phyloP scores from a whole-genome alignment of 2,888 invertebrate genomes.

The Halocaridina rubra region DNA sequence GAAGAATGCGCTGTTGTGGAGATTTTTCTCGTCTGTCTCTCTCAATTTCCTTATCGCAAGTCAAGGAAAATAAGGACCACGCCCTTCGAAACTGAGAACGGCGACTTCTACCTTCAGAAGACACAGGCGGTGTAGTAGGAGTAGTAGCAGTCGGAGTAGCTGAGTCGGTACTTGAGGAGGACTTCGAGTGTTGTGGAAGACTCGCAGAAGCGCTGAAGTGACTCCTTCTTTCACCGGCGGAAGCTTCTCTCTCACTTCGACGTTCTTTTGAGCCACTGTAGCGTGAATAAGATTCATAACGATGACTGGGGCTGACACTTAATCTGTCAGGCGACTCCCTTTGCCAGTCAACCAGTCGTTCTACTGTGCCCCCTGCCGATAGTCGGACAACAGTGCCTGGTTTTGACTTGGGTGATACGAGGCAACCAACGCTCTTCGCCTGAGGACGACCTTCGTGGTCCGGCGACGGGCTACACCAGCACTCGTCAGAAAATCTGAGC shows the following conservation, averaged over 20 bases:
- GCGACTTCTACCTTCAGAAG: constrained; percentile 43
- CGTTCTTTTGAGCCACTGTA: constrained; percentile 46
- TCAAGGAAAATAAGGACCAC: constrained; percentile 59
- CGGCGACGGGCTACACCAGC: constrained; percentile 28
- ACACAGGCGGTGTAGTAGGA: constrained; percentile 5
- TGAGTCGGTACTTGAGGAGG: background rate
- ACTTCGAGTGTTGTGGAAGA: constrained; percentile 40
- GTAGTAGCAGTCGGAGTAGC: constrained; percentile 1
- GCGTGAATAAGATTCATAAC: constrained; percentile 34
- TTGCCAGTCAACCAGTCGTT: constrained; percentile 52
- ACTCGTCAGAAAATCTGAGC: constrained; percentile 59
- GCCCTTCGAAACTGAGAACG: constrained; percentile 61
- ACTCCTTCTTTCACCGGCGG: constrained; percentile 32
- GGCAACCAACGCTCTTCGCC: constrained; percentile 39
- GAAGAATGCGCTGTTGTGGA: constrained; percentile 47
- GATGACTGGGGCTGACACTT: constrained; percentile 26
- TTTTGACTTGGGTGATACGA: constrained; percentile 42
- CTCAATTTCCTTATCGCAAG: constrained; percentile 60
- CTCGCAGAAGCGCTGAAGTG: constrained; percentile 38
- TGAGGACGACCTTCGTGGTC: constrained; percentile 18
- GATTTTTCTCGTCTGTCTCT: constrained; percentile 52
- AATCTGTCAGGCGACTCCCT: constrained; percentile 42
- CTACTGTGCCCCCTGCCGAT: constrained; percentile 18
- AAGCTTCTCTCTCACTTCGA: constrained; percentile 18
- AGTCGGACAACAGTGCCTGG: constrained; percentile 33